These are phyloP conservation scores for Staurois parvus DNA, from an alignment of 2,797 vertebrate genomes.

Conservation along the genomic window DNA sequence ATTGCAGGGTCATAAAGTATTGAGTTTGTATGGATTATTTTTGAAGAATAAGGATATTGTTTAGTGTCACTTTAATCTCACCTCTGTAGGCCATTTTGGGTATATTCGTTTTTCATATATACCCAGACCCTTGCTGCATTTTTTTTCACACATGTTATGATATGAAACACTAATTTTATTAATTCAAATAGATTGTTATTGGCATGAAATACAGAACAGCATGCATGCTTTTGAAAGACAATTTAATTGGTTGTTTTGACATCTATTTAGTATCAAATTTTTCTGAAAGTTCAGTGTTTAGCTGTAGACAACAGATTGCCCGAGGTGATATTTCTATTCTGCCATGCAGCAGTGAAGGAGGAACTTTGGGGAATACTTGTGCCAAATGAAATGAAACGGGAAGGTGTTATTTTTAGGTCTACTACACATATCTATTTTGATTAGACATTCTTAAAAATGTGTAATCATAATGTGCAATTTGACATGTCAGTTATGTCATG, in stretches of 20 bases:
- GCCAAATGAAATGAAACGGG: background rate
- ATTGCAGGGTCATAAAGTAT: too few relatives aligned
- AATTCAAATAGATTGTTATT: background rate
- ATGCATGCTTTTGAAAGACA: background rate
- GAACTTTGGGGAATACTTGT: background rate
- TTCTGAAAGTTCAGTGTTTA: conserved; percentile 11
- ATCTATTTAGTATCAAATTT: conserved; percentile 11
- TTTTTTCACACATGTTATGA: background rate
- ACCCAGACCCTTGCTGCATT: background rate
- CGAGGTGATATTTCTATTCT: background rate
- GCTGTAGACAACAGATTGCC: background rate
- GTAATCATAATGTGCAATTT: background rate
- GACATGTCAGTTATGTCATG: background rate
- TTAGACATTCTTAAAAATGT: background rate
- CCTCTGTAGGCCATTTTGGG: background rate
- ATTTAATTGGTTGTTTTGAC: conserved; percentile 20
- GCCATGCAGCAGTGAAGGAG: background rate
- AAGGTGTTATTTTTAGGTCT: background rate
- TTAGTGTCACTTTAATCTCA: too few relatives aligned
- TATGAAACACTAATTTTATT: background rate
- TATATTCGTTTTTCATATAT: background rate
- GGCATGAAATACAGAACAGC: background rate
- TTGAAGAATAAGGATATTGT: too few relatives aligned
- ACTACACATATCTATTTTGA: background rate
- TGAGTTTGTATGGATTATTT: too few relatives aligned